Evolutionary conservation across 2,797 vertebrate genomes (phyloP), one percentile per base, ranked within the genome.

Genomic region (Gambusia yucatana): DNA sequence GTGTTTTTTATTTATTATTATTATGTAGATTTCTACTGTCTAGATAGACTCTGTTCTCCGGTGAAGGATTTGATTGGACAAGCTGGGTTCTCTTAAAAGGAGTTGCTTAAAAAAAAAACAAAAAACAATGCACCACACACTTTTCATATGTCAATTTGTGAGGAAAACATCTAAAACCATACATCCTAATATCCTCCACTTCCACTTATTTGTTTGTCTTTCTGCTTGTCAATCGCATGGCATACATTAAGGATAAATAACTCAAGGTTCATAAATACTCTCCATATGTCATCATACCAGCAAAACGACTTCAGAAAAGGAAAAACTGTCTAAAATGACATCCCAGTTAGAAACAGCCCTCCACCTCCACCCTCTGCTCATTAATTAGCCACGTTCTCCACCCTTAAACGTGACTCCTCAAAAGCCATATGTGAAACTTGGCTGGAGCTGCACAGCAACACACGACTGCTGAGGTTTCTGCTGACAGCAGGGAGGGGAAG

Each of bases 391-490:
- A 4, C 57, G 46, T 76, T 75, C 44, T 13, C 36, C 46, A 39
- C 30, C 69, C 61, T 9, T 74, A 20, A 20, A 59, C 20, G 71
- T 33, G 47, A 76, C 80, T 78, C n/a, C 50, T 48, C 14, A 20
- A 17, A 74, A 39, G 36, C 22, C 59, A 77, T 72, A 47, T 78
- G 75, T 71, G 59, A 84, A 79, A 79, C 59, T 28, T 69, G 43
- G 44, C 72, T 39, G 3, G 74, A 48, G 5, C 65, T 55, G 39
- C 67, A 77, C 50, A 67, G 74, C 48, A 71, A 48, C 80, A 80
- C 73, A 72, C 75, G 67, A 77, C 83, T 39, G 78, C 73, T 63
- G 75, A 81, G 33, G 65, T 33, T 48, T 67, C 22, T 39, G 47
- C 20, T 36, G 16, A 17, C 50, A 39, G 59, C 75, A 50, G 46